Conservation (phyloP, 2,888 invertebrate genomes). For the Limnephilus marmoratus region DNA sequence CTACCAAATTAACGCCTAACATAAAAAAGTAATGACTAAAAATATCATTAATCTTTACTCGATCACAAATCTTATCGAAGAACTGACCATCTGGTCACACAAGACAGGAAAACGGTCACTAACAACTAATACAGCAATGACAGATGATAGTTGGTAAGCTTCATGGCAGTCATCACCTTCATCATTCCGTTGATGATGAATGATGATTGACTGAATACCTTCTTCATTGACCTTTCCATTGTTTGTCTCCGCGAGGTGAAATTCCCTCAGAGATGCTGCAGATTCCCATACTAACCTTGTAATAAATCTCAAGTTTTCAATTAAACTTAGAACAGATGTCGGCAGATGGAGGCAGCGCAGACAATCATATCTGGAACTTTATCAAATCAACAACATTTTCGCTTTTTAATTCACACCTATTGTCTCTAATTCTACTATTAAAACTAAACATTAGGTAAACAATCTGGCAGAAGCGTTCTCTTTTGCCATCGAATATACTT, state of each 20-base stretch:
- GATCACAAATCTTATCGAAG: neutral
- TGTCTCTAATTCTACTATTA: neutral
- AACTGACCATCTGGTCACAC: neutral
- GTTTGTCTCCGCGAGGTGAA: neutral
- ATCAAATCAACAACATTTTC: slow-evolving; percentile 20
- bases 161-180: neutral
- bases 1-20: no score
- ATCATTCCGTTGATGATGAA: neutral
- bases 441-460: neutral
- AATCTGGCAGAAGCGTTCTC: neutral
- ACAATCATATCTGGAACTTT: slow-evolving; percentile 16
- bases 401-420: slow-evolving; percentile 22
- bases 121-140: neutral
- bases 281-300: slow-evolving; percentile 24
- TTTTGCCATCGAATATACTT: neutral
- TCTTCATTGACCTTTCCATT: slow-evolving; percentile 12
- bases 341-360: neutral
- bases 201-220: neutral
- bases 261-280: neutral
- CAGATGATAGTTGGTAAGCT: neutral
- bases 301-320: slow-evolving; percentile 6
- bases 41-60: no score
- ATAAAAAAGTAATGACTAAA: no score
- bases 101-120: neutral
- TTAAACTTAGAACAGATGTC: slow-evolving; percentile 11